Evolutionary conservation across 2,113 vertebrate species (phyloP), one percentile per base, ranked within the genome.

Genomic region (Craseonycteris thonglongyai): DNA sequence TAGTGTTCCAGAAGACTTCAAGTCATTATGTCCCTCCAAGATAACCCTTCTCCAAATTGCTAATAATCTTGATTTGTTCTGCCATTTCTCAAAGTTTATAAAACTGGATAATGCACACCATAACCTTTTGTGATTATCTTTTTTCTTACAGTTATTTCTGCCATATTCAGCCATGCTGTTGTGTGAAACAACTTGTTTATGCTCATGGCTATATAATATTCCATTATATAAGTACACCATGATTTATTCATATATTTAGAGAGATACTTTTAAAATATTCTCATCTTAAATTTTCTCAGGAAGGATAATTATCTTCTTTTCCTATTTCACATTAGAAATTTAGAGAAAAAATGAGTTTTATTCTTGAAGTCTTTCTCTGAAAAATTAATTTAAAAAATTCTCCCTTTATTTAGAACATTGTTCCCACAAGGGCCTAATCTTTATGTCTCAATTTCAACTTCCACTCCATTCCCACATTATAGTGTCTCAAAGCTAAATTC

Each of bases 401-500:
- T 59, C 3, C 2, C 1, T 49, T 49, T 80, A 38, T 63, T 40
- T 74, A 65, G 22, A 28, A 0, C 19, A 16, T 40, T 84, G 24
- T 30, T 85, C 61, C 10, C 33, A 68, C 6, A 58, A 65, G 21
- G 14, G 8, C 11, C n/a, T 68, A 35, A 40, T 0, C 0, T 88
- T 51, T 61, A 42, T 19, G 22, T 72, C 15, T 92, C 19, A 63
- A 1, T 65, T 90, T 56, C 7, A 30, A 11, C 26, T 59, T 30
- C 3, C 2, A 0, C 16, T 5, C 7, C 5, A 0, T 24, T n/a
- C 1, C 18, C 6, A 8, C 0, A 6, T 42, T 11, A 47, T 2
- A 54, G 21, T 35, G 72, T 19, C 7, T 81, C 58, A n/a, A 91
- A 71, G 6, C 5, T 65, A 59, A 80, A 61, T 28, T 63, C 5